Evolutionary conservation across 2,797 vertebrate genomes (phyloP).

Genomic region (Galago senegalensis): DNA sequence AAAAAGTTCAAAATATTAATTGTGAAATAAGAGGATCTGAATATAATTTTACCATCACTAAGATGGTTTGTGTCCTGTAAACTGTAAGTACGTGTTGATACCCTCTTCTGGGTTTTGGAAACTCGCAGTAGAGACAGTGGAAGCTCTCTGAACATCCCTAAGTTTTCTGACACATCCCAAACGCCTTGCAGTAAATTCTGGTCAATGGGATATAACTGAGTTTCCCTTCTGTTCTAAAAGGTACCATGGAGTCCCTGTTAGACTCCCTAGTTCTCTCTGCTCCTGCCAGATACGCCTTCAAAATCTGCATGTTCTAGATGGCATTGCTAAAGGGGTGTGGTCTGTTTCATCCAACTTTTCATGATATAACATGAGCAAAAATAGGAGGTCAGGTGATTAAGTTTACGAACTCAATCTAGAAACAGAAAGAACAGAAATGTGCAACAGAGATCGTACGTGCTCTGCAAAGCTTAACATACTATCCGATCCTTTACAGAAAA

Average conservation of each 20-base stretch:
- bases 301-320: not conserved
- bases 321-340: not conserved
- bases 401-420: too few species aligned
- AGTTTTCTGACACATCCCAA: not conserved
- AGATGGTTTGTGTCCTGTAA: not conserved
- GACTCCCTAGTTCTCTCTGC: not conserved
- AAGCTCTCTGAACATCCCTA: not conserved
- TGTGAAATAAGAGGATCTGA: not conserved
- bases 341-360: not conserved
- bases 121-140: not conserved
- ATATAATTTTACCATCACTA: not conserved
- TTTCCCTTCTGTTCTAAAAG: not conserved
- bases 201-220: not conserved
- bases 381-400: not conserved
- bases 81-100: not conserved
- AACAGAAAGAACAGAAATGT: not conserved
- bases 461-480: not conserved
- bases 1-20: not conserved
- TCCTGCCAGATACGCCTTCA: not conserved
- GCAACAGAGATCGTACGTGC: not conserved
- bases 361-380: not conserved
- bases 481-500: not conserved
- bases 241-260: not conserved
- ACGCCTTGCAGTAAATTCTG: not conserved
- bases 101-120: not conserved